Evolutionary conservation across 2,888 invertebrate species (phyloP), one percentile per base, ranked within the genome.

Genomic region (Zeuzera pyrina): DNA sequence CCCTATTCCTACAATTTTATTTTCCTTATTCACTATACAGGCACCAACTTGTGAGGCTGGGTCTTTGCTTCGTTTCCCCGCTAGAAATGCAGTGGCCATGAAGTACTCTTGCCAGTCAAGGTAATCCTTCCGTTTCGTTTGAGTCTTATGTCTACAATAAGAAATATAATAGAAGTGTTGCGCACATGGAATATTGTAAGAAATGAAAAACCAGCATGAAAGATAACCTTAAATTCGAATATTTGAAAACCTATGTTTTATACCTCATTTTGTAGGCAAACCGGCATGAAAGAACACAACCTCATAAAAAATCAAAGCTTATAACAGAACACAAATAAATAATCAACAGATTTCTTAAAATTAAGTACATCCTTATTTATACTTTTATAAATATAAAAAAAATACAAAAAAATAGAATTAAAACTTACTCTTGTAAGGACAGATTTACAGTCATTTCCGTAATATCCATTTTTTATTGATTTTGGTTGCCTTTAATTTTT

Each of bases 1-100:
- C 39, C 98, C 98, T 38, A 96, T 87, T 12, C 95, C 95, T 27
- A 99, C 92, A 52, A 99, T 93, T 67, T 89, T 91, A 26, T 95
- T 94, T 0, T 92, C 89, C 15, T 86, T 67, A 57, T 95, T 94
- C 0, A 97, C 95, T 51, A 98, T 92, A 59, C 97, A 97, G 3
- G 97, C 97, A 3, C 98, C 98, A 11, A 97, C 97, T 86, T 98
- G 97, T 2, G 92, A 91, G 31, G 79, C 83, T 0, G 98, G 98
- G 79, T 98, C 98, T 78, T 98, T 98, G 60, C 97, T 97, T 33
- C 98, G 85, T 79, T 94, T 92, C 0, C 97, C 93, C 1, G 96
- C 91, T 14, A 98, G 79, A 56, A 96, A 89, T 2, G 97, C 97
- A 5, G 91, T 88, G 0, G 93, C 92, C 98, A 98, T 98, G 61